A percentile compares a stretch with the other conserved stretches of the same genome.
Conservation (phyloP, 2,888 invertebrate species). For the Helobdella robusta region DNA sequence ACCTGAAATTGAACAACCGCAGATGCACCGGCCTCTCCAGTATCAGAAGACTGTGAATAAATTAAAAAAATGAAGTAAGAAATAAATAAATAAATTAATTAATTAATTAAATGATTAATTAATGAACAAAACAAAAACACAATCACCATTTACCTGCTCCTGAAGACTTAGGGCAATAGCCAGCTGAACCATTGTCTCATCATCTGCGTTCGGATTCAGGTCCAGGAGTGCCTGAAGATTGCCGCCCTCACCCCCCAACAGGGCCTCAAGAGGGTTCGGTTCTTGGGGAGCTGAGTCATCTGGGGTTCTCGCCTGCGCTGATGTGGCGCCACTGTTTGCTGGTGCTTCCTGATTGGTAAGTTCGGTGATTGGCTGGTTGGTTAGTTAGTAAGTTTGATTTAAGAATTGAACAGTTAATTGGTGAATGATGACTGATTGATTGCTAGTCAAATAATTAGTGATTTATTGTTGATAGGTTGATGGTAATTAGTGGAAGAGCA, state of each 20-base stretch:
- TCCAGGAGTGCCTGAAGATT: conserved; percentile 71
- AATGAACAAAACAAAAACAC: conserved; percentile 10
- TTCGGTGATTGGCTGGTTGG: not conserved
- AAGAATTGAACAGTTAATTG: no score
- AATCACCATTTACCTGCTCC: conserved; percentile 39
- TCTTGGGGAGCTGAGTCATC: not conserved
- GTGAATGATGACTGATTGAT: no score
- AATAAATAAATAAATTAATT: not conserved
- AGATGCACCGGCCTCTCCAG: not conserved
- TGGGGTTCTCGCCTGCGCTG: not conserved
- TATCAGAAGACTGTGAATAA: not conserved
- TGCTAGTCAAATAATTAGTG: no score
- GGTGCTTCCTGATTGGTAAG: not conserved
- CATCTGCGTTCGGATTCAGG: conserved; percentile 86
- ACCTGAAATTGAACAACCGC: conserved; percentile 23
- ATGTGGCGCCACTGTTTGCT: not conserved
- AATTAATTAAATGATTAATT: not conserved
- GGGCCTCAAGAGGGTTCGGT: conserved; percentile 44
- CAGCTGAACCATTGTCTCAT: conserved; percentile 90
- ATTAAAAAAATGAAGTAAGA: not conserved
- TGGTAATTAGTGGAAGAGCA: no score
- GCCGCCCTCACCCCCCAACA: conserved; percentile 36
- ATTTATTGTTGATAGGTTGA: no score
- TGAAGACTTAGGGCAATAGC: conserved; percentile 89
- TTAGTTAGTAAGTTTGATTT: no score